Base-by-base conservation (phyloP, 2,888 invertebrate genomes). In the Beris morrisii region DNA sequence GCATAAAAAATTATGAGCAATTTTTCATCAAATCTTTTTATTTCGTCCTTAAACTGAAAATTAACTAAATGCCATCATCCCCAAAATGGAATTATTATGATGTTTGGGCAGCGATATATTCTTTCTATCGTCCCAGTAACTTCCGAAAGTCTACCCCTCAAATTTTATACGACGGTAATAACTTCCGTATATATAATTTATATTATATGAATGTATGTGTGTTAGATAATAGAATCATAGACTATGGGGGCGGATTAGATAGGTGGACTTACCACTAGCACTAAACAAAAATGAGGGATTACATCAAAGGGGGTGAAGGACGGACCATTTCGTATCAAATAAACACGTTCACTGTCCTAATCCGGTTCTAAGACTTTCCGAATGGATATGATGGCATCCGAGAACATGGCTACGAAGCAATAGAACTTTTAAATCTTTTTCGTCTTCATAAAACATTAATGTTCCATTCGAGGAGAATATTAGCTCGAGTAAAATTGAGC, bases 401-500 rank as follows among this genome's bases (percentile, higher is more conserved):
- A 9, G 6, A 13, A 30, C 31, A 56, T 31, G 56, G 43, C 12
- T 32, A 56, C 32, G 32, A 28, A n/a, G 22, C 12, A 56, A 22
- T 15, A 52, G 28, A 54, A 64, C 53, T 64, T 64, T 64, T 64
- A 64, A 53, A 54, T 64, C 64, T 53, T 64, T 48, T 64, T 64
- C 64, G 64, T 64, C 64, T 64, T 64, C 64, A 64, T 64, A 64
- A 64, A 64, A 64, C 64, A 64, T 64, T 64, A 64, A 64, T 55
- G 64, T 38, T 28, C 46, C 64, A 64, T 64, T 54, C 61, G 44
- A 53, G 64, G 43, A 31, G 64, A 53, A 64, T 64, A 64, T 64
- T 64, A 64, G 64, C 64, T 54, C 45, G 31, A 54, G 54, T 54
- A 54, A 64, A 64, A 64, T 54, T 54, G 64, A 54, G 54, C 13